Evolutionary conservation across 23 tunicate genomes (phyloP).

Genomic region (Aplidium turbinatum): DNA sequence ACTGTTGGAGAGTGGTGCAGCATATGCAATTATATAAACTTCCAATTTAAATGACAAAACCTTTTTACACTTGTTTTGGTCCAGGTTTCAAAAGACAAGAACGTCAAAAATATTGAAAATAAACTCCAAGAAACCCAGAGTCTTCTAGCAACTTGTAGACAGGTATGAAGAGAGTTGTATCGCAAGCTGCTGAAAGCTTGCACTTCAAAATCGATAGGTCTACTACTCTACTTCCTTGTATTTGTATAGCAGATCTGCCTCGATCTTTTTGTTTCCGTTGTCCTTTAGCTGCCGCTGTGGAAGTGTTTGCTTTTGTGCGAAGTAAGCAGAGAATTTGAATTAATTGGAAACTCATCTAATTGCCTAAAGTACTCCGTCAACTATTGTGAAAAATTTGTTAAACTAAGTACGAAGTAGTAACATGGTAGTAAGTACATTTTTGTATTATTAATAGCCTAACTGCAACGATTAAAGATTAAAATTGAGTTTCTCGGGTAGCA

Average conservation of each 20-base stretch:
- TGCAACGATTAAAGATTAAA: no score
- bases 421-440: neutral
- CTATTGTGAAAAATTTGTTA: no score
- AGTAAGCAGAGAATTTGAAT: neutral
- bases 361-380: no score
- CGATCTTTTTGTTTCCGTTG: neutral
- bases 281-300: neutral
- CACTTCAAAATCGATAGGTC: no score
- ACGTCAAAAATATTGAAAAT: slow-evolving; percentile 31
- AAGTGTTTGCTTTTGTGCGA: neutral
- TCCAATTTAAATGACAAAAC: no score
- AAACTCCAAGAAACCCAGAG: slow-evolving; percentile 51
- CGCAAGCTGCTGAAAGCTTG: neutral
- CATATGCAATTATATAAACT: no score
- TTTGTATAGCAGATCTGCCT: no score
- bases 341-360: no score
- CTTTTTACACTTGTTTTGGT: neutral
- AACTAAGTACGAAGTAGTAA: no score
- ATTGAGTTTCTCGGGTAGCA: no score
- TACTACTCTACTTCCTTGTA: no score
- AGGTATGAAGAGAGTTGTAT: slow-evolving; percentile 16
- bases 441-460: no score
- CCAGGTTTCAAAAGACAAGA: slow-evolving; percentile 30
- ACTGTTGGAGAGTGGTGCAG: slow-evolving; percentile 10
- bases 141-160: slow-evolving; percentile 22